Percentiles rank a stretch among this genome's conserved stretches.
phyloP scores from a whole-genome alignment of 2,888 invertebrate genomes.

The Anodontia alba region DNA sequence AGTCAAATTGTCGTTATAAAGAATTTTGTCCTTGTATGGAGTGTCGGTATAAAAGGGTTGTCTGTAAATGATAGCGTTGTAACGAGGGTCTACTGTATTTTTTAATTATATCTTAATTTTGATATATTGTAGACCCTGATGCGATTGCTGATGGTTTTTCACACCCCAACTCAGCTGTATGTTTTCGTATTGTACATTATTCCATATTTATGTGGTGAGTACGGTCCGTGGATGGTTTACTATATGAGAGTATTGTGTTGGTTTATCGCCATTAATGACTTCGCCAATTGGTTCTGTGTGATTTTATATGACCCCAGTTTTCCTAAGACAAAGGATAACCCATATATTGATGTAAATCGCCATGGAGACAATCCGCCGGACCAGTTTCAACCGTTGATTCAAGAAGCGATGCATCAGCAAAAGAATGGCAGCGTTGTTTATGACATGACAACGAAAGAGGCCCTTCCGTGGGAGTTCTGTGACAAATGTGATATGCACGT shows the following conservation, averaged over 20 bases:
- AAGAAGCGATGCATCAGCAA: background rate
- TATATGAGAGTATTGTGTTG: constrained; percentile 64
- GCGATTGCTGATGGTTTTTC: constrained; percentile 58
- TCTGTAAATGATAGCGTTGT: too few relatives aligned
- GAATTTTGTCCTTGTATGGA: too few relatives aligned
- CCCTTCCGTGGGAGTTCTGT: constrained; percentile 69
- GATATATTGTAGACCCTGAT: constrained; percentile 39
- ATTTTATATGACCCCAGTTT: constrained; percentile 58
- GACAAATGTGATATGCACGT: constrained; percentile 64
- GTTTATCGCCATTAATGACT: constrained; percentile 58
- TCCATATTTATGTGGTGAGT: constrained; percentile 62
- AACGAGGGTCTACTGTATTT: too few relatives aligned
- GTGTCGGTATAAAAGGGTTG: too few relatives aligned
- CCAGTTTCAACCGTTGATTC: constrained; percentile 29
- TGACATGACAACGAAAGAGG: constrained; percentile 42
- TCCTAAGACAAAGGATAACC: constrained; percentile 45
- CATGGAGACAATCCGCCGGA: constrained; percentile 43
- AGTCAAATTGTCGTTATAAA: too few relatives aligned
- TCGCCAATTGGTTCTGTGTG: constrained; percentile 66
- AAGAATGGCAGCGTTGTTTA: constrained; percentile 37
- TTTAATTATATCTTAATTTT: too few relatives aligned
- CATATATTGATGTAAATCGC: constrained; percentile 23
- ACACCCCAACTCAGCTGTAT: constrained; percentile 65
- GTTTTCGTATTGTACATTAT: constrained; percentile 59
- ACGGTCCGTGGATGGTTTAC: constrained; percentile 58